Evolutionary conservation across 2,888 invertebrate species (phyloP), one percentile per base, ranked within the genome.

Genomic region (Polydrusus cervinus): DNA sequence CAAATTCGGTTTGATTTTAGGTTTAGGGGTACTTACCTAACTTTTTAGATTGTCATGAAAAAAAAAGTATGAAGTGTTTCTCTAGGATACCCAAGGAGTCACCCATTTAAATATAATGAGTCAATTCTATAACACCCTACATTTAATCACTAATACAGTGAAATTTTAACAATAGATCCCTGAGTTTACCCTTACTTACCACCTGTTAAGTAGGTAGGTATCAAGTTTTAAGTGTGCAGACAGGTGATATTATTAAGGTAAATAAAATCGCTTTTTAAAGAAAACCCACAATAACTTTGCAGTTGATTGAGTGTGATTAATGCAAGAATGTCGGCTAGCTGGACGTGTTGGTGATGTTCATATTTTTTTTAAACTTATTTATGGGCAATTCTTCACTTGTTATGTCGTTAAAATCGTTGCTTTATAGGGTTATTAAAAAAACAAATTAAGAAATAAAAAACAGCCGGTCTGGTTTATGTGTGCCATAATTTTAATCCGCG

Each of bases 231-330:
- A 5, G 18, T 16, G 20, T 51, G 11, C 8, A 51, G 51, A 51
- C 51, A 51, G 51, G 51, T 51, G 51, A 10, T 51, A 13, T 51
- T 20, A 5, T 18, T 11, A 20, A 25, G 18, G 25, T n/a, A 51
- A 20, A 51, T 51, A 51, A 25, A 51, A 25, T 51, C 1, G 51
- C 20, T 20, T 20, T 51, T 49, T 49, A 49, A 49, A 51, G 51
- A 20, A 11, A 51, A 20, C 51, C 51, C 25, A 51, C 13, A 51
- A 51, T 51, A 51, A 20, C 25, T 51, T 51, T 51, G 51, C 20
- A 51, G 25, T 51, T 51, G 51, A 51, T 20, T 18, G 51, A 51
- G 25, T 51, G 18, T 51, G 25, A 51, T 51, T 51, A 51, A 51
- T 51, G 18, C 51, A 51, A 51, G 51, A 51, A 51, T 51, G 51